Evolutionary conservation across 2,888 invertebrate genomes (phyloP), one percentile per base, ranked within the genome.

Genomic region (Ypsolopha scabrella): DNA sequence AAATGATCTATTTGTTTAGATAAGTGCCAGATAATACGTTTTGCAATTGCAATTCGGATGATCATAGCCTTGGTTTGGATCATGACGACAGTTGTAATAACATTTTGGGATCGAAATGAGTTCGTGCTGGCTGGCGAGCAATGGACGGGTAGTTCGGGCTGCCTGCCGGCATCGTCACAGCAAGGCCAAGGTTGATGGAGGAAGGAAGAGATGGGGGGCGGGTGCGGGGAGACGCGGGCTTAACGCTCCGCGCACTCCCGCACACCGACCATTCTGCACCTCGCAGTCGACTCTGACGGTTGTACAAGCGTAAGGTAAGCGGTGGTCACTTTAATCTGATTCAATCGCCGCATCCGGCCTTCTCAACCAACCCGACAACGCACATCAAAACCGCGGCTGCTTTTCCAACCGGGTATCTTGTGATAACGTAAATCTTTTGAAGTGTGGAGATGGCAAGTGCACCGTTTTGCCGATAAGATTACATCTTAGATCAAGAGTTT

Each of bases 221-320:
- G 81, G 79, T 68, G 81, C 76, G 80, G 82, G 80, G 75, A 61
- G 72, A 55, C 68, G 69, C 75, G 73, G 76, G 81, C 82, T 79
- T 80, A 81, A 80, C 81, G 83, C 70, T 75, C 75, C 67, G 80
- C 81, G 81, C 83, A 74, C 75, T 77, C 78, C 80, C 78, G 70
- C 75, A 68, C 71, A 68, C 70, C 68, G 72, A 75, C 75, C 87
- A 87, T 87, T 87, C 87, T 85, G 78, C 87, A 83, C 85, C 83
- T 82, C 80, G 87, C 85, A 86, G 86, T 85, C 81, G 85, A 80
- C 81, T 82, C 75, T 80, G 73, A 85, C 85, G 85, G 87, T 87
- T 83, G 87, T 86, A 68, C 81, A 75, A 83, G 82, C 74, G 77
- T 72, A 81, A 87, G 87, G 87, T 87, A 87, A 87, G 86, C 81